Evolutionary conservation across 2,113 vertebrate species (phyloP).

Genomic region (Proteles cristata): DNA sequence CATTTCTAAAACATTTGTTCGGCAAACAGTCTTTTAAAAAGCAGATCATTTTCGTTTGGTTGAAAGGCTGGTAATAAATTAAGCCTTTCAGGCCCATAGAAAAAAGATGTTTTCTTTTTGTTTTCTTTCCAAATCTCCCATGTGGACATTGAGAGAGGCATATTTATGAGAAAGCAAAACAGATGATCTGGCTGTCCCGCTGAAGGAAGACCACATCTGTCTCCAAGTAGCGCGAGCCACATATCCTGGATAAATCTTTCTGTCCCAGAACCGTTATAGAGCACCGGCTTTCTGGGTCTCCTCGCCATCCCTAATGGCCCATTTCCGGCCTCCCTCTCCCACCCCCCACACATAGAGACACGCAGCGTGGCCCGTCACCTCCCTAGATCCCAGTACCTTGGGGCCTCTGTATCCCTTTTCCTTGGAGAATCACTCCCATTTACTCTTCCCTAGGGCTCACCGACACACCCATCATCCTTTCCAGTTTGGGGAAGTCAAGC

Average conservation of each 20-base stretch:
- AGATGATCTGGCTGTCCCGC: constrained; percentile 24
- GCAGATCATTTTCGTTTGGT: constrained; percentile 62
- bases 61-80: constrained; percentile 70
- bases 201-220: constrained; percentile 58
- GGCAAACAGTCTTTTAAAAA: not conserved
- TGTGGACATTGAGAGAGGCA: constrained; percentile 43
- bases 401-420: too few relatives aligned
- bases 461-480: not conserved
- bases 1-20: constrained; percentile 55
- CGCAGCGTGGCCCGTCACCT: rapidly evolving
- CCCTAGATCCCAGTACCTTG: not conserved
- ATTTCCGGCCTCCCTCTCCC: not conserved
- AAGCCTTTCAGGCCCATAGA: constrained; percentile 24
- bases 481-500: not conserved
- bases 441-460: not conserved
- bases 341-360: not conserved
- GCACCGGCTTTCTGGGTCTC: not conserved
- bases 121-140: constrained; percentile 64
- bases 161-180: constrained; percentile 65
- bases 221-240: not conserved
- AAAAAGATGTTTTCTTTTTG: constrained; percentile 20
- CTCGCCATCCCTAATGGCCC: not conserved
- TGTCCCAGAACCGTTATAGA: not conserved
- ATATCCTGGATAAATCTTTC: constrained; percentile 50
- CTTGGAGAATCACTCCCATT: not conserved